phyloP scores from a whole-genome alignment of 2,888 invertebrate genomes.

The Drosophila aldrichi region DNA sequence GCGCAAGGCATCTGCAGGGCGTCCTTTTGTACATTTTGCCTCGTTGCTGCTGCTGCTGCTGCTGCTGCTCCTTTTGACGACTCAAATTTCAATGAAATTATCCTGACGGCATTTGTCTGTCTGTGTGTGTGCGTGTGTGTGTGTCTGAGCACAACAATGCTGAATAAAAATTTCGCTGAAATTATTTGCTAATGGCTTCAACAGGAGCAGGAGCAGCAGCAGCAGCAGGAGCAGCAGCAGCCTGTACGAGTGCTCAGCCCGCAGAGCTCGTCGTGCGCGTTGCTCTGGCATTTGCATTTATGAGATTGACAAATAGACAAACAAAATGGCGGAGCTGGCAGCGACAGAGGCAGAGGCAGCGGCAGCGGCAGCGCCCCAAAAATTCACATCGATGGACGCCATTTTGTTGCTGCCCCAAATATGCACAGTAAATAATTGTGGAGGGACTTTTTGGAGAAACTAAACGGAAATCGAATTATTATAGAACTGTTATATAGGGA shows the following conservation, averaged over 20 bases:
- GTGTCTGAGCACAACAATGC: conserved; percentile 62
- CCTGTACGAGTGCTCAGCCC: conserved; percentile 30
- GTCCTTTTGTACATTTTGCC: conserved; percentile 66
- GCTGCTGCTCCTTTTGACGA: conserved; percentile 67
- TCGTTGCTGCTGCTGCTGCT: conserved; percentile 31
- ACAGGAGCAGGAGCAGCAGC: conserved; percentile 37
- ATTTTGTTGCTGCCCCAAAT: conserved; percentile 59
- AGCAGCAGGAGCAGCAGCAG: conserved; percentile 20
- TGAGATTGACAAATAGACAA: conserved; percentile 76
- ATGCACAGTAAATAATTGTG: conserved; percentile 5
- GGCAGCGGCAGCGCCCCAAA: conserved; percentile 19
- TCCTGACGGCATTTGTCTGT: conserved; percentile 74
- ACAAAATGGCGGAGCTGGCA: conserved; percentile 63
- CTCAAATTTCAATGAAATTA: conserved; percentile 83
- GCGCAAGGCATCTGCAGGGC: conserved; percentile 75
- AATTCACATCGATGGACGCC: conserved; percentile 62
- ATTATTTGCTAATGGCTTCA: conserved; percentile 78
- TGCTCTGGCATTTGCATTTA: conserved; percentile 71
- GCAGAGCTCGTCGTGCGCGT: conserved; percentile 39
- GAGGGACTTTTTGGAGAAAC: no score
- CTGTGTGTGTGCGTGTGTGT: conserved; percentile 8
- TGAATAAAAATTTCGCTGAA: conserved; percentile 76
- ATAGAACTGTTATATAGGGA: no score
- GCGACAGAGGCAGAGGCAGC: not conserved
- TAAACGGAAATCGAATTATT: no score